phyloP scores from a whole-genome alignment of 2,888 invertebrate genomes.

The Incurvaria masculella region DNA sequence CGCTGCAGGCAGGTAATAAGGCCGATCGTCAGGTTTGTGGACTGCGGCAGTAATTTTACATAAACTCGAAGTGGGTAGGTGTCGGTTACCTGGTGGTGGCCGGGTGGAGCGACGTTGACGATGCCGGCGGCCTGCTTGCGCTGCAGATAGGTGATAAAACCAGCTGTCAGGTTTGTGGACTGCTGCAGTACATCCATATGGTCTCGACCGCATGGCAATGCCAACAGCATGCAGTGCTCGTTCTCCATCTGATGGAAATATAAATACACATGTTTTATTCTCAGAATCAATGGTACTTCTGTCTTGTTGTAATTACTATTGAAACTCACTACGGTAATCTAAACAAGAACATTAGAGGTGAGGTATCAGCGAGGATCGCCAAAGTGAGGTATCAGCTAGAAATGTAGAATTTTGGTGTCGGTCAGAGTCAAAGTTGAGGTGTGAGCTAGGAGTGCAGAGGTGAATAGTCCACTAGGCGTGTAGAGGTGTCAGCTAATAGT shows the following conservation, averaged over 20 bases:
- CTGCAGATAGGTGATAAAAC: slow-evolving; percentile 95
- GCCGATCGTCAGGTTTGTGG: slow-evolving; percentile 82
- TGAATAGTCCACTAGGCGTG: no score
- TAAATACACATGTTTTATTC: no score
- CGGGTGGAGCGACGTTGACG: slow-evolving; percentile 91
- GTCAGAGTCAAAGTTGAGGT: no score
- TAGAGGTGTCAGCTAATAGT: no score
- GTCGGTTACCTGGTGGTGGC: slow-evolving; percentile 72
- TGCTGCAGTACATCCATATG: slow-evolving; percentile 93
- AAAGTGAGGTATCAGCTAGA: no score
- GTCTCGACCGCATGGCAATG: slow-evolving; percentile 93
- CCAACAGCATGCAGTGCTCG: slow-evolving; percentile 95
- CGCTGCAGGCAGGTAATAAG: slow-evolving; percentile 96
- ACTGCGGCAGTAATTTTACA: slow-evolving; percentile 91
- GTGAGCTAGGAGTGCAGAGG: no score
- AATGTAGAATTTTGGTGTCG: no score
- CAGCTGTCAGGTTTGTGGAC: slow-evolving; percentile 82
- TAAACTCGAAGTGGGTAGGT: background rate
- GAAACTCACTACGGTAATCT: no score
- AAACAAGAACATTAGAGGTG: no score
- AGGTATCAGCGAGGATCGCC: no score
- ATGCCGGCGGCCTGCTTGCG: slow-evolving; percentile 98
- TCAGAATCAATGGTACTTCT: no score
- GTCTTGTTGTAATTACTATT: no score
- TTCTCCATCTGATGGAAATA: slow-evolving; percentile 93